Percentiles rank a stretch among this genome's conserved stretches.
These are phyloP conservation scores for Enteromius trimaculatus DNA, from an alignment of 2,797 vertebrate species.

Conservation along the genomic window DNA sequence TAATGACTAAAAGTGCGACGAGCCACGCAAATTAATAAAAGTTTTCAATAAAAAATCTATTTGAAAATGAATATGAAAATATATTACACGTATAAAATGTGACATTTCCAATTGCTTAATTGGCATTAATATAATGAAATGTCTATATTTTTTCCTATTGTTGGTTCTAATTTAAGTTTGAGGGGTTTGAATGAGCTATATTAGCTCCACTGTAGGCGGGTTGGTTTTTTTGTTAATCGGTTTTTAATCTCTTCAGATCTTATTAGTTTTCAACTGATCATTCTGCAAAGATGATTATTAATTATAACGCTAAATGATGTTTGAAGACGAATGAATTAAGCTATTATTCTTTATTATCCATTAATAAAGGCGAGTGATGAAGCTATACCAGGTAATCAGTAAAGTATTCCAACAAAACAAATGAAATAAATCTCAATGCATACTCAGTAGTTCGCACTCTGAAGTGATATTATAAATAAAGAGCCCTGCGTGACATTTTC, in stretches of 20 bases:
- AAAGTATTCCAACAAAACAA: slow-evolving; percentile 64
- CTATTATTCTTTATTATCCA: background rate
- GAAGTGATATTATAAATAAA: slow-evolving; percentile 79
- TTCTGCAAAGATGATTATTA: background rate
- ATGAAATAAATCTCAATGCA: slow-evolving; percentile 79
- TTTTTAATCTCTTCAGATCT: background rate
- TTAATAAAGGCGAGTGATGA: background rate
- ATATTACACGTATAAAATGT: background rate
- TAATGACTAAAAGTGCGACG: background rate
- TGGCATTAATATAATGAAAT: background rate
- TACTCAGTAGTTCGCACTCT: slow-evolving; percentile 73
- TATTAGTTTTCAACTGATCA: background rate
- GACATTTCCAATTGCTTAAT: background rate
- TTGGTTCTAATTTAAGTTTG: background rate
- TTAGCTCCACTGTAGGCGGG: background rate
- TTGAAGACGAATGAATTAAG: background rate
- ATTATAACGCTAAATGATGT: background rate
- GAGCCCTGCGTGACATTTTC: slow-evolving; percentile 79
- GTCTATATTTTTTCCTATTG: background rate
- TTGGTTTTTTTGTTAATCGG: background rate
- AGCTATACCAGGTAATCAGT: slow-evolving; percentile 2
- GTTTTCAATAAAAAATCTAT: background rate
- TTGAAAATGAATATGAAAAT: background rate
- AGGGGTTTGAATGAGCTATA: background rate
- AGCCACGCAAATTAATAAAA: background rate